Conservation (phyloP, 2,888 invertebrate genomes). For the Nudaria mundana region DNA sequence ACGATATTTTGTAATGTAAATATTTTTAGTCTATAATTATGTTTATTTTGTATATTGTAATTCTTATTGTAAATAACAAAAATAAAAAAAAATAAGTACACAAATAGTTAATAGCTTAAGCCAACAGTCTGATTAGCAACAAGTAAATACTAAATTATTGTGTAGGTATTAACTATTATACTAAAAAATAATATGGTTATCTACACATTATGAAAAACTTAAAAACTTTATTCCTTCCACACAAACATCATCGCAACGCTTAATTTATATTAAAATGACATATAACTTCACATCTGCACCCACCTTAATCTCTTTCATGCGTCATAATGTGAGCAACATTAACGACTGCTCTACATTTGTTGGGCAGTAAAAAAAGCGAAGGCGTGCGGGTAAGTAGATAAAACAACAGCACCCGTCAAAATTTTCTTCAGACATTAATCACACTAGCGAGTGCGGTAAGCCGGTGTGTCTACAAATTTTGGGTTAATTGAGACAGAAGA, state of each 20-base stretch:
- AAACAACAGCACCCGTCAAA: constrained; percentile 80
- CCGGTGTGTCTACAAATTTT: constrained; percentile 42
- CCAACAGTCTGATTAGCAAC: no score
- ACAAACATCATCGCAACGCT: neutral
- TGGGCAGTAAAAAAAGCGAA: constrained; percentile 57
- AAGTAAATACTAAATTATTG: no score
- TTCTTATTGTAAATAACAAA: no score
- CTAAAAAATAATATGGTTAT: no score
- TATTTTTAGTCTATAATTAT: no score
- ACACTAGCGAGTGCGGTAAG: constrained; percentile 73
- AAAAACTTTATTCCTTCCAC: no score
- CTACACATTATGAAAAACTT: no score
- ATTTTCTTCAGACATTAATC: constrained; percentile 79
- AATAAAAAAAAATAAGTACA: no score
- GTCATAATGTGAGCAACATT: constrained; percentile 64
- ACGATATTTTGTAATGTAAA: no score
- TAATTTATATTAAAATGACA: neutral
- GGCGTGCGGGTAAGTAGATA: constrained; percentile 80
- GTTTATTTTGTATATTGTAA: no score
- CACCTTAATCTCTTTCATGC: constrained; percentile 25
- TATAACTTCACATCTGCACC: constrained; percentile 18
- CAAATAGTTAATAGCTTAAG: no score
- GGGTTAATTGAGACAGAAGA: constrained; percentile 10
- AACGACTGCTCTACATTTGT: constrained; percentile 73
- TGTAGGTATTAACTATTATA: no score